Evolutionary conservation across 2,888 invertebrate species (phyloP).

Genomic region (Drosophila vallismaia): DNA sequence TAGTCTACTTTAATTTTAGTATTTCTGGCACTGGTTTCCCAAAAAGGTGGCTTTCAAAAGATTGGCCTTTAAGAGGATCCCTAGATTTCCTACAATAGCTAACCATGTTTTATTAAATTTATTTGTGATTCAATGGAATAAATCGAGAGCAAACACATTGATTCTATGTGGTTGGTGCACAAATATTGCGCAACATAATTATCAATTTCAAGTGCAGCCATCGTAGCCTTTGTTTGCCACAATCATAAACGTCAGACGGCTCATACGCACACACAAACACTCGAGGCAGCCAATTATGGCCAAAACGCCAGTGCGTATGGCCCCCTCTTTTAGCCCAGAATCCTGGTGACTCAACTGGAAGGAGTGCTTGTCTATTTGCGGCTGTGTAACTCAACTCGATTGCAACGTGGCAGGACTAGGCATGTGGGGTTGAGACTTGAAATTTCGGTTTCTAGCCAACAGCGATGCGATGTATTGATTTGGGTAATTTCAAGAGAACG

Average conservation of each 20-base stretch:
- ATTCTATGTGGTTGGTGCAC: constrained; percentile 40
- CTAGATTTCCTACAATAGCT: too few species aligned
- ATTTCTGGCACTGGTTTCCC: background rate
- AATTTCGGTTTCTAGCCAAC: constrained; percentile 26
- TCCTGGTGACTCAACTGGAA: constrained; percentile 70
- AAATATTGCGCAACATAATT: constrained; percentile 72
- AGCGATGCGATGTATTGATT: constrained; percentile 37
- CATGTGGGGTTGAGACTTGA: constrained; percentile 6
- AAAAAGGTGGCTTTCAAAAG: background rate
- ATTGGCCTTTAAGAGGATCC: too few species aligned
- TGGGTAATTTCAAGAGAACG: constrained; percentile 10
- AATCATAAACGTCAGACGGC: constrained; percentile 69
- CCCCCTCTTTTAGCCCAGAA: constrained; percentile 13
- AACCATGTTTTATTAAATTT: background rate
- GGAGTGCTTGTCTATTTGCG: constrained; percentile 69
- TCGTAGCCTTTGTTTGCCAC: constrained; percentile 74
- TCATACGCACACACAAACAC: constrained; percentile 26
- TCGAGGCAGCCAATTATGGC: constrained; percentile 22
- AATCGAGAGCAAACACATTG: background rate
- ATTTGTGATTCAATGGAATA: constrained; percentile 14
- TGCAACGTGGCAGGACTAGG: constrained; percentile 40
- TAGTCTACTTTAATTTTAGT: background rate
- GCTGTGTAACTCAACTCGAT: constrained; percentile 72
- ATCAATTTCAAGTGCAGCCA: constrained; percentile 76
- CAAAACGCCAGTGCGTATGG: constrained; percentile 8